Conservation (phyloP, 2,113 vertebrate genomes). For the Anas platyrhynchos region DNA sequence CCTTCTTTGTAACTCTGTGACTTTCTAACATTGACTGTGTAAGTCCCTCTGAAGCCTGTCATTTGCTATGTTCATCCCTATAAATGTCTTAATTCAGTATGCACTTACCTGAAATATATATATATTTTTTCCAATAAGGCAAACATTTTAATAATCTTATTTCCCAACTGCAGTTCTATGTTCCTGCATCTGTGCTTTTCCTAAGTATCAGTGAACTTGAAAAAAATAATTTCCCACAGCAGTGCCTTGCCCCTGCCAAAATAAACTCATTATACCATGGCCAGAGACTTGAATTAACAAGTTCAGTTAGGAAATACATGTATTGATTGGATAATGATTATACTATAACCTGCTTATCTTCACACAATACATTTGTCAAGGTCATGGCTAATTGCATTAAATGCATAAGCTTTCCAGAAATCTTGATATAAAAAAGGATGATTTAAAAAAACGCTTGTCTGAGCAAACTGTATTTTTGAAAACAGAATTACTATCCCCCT, state of each 20-base stretch:
- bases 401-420: neutral
- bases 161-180: neutral
- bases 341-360: neutral
- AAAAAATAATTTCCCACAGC: neutral
- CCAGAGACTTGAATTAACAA: neutral
- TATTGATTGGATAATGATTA: neutral
- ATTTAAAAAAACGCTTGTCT: neutral
- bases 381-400: neutral
- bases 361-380: neutral
- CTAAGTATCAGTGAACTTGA: neutral
- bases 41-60: neutral
- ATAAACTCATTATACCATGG: neutral
- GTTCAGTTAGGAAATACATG: neutral
- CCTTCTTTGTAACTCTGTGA: too few relatives aligned
- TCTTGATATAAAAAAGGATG: neutral
- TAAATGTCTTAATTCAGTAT: neutral
- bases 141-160: neutral
- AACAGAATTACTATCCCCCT: neutral
- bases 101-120: neutral
- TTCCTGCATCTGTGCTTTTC: neutral
- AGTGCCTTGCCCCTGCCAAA: neutral
- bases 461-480: neutral
- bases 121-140: constrained; percentile 1
- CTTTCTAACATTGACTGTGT: rapidly evolving
- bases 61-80: neutral